Base-by-base conservation (phyloP, 2,888 invertebrate species). In the Pseudococcus viburni region DNA sequence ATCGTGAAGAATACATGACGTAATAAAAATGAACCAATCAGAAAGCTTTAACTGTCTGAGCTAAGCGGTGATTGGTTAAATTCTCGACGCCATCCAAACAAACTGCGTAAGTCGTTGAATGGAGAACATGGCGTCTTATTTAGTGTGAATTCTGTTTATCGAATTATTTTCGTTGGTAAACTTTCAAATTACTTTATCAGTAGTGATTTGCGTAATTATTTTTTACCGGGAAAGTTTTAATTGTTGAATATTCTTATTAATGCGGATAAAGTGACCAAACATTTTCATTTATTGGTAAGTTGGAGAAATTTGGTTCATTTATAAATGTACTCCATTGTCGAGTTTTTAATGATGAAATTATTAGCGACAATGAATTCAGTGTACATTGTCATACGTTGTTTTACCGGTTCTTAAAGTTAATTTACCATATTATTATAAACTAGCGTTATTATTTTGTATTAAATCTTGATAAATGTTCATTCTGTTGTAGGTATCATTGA, bases 131-230 rank as follows among this genome's bases (percentile, higher is more conserved):
- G 77, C 77, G 77, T 77, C 77, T 39, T 17, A 0, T 19, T 33
- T 77, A 1, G 77, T 39, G 33, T 77, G 19, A 33, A 12, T 15
- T 77, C 15, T 77, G 77, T 80, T 80, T 15, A 80, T 80, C 80
- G 46, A 80, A 19, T 26, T 39, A 42, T 80, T 42, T 80, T 73
- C 9, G 42, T 42, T 42, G 6, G 80, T 39, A 26, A 80, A 42
- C n/a, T 17, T 80, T 42, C 15, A 42, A 33, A 33, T 33, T 64
- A 33, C 11, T 73, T 80, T 80, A 80, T 80, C 80, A 80, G 80
- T 80, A n/a, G 46, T 46, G 33, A 33, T 80, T 42, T 33, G 3
- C 4, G 42, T 46, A 80, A n/a, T 80, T 46, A 33, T 33, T 7
- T 17, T n/a, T 80, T 80, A 80, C 80, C 80, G 46, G 80, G 22